Conservation (phyloP, 2,113 vertebrate species). For the Charina bottae region DNA sequence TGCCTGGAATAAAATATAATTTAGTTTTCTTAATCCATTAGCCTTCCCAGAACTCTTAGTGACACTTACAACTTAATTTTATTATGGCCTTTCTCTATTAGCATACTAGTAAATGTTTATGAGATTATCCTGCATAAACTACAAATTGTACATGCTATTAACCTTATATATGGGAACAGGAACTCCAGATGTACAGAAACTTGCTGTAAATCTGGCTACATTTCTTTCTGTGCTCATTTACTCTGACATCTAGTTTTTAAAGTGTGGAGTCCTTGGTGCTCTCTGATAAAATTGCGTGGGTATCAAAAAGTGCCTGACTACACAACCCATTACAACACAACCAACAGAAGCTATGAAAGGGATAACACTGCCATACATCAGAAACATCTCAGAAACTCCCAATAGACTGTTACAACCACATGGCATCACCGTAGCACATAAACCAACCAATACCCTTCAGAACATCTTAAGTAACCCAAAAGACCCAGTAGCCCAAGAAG, state of each 20-base stretch:
- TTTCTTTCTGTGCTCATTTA: not conserved
- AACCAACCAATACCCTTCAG: no score
- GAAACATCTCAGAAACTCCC: no score
- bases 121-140: conserved; percentile 64
- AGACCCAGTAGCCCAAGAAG: no score
- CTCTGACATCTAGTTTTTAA: not conserved
- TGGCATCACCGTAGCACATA: no score
- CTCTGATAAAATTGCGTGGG: no score
- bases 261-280: no score
- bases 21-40: not conserved
- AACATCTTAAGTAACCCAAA: no score
- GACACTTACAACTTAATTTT: conserved; percentile 56
- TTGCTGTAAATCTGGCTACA: conserved; percentile 1
- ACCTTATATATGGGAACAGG: conserved; percentile 44
- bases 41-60: conserved; percentile 25
- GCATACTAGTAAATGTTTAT: conserved; percentile 71
- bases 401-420: no score
- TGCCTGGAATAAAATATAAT: not conserved
- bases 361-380: no score
- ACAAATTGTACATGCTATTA: conserved; percentile 70
- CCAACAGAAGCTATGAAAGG: no score
- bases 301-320: no score
- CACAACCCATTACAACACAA: no score
- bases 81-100: conserved; percentile 61
- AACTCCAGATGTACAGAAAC: conserved; percentile 44